Base-by-base conservation (phyloP, 2,888 invertebrate species). In the Cabera pusaria region DNA sequence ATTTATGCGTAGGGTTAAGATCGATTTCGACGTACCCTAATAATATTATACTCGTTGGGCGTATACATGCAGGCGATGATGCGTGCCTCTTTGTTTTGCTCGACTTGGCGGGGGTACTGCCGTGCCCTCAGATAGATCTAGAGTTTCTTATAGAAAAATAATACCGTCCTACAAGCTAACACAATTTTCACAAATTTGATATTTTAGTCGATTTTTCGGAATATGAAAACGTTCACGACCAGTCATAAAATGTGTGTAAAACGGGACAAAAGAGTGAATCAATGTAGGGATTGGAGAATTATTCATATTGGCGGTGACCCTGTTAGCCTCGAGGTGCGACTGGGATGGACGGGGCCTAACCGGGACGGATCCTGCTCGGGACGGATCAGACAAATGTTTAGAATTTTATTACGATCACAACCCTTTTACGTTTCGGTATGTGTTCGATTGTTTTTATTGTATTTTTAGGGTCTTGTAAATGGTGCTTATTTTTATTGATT, bases 251-350 rank as follows among this genome's bases (percentile, higher is more conserved):
- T 66, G 66, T 54, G 32, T 61, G 59, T 66, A 70, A 67, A 67
- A 68, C 63, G 58, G 68, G 64, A 73, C 69, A 77, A 77, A 73
- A 65, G 62, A 72, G 67, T 67, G 71, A 67, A 72, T 73, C 72
- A 77, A 72, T 60, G 72, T 59, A 49, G 68, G 68, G 68, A 80
- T 78, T 71, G 74, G 72, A 72, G 76, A 79, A 83, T 82, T 82
- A 42, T 36, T 42, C 82, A 81, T 80, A 78, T 31, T 36, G 35
- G 35, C 9, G 60, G 74, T 65, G 75, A 72, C 68, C 72, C 65
- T 60, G 56, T 51, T 54, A 41, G 34, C 21, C 40, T 50, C 41
- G 43, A 49, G 47, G 17, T 12, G n/a, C n/a, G n/a, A n/a, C n/a
- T n/a, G n/a, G n/a, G n/a, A n/a, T n/a, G n/a, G n/a, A n/a, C 12